Conservation (phyloP, 2,113 vertebrate genomes). For the Tachuris rubrigastra region DNA sequence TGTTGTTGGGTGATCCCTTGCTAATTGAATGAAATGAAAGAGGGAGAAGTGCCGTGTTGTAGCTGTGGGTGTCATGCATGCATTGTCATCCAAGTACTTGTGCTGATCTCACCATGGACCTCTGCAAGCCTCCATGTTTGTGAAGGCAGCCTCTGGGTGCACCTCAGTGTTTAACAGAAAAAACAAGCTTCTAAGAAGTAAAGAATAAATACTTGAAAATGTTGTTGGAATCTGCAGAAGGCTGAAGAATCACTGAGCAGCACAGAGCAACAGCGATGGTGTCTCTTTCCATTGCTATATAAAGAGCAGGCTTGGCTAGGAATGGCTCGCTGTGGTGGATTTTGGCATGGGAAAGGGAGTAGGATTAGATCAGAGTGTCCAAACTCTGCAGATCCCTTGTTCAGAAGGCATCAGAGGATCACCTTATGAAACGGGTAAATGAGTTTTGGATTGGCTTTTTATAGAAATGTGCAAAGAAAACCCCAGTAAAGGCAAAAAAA, state of each 20-base stretch:
- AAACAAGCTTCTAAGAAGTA: not conserved
- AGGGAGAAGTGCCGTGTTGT: not conserved
- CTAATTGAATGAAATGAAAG: not conserved
- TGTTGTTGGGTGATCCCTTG: not conserved
- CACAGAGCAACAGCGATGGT: fast-evolving
- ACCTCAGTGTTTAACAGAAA: not conserved
- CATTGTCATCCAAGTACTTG: fast-evolving
- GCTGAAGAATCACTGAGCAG: not conserved
- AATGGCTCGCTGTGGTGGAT: not conserved
- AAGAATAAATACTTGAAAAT: not conserved
- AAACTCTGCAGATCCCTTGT: not conserved
- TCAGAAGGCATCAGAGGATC: not conserved
- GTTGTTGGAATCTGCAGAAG: not conserved
- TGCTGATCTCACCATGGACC: fast-evolving
- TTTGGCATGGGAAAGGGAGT: not conserved
- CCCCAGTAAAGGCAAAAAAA: not conserved
- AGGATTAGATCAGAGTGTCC: not conserved
- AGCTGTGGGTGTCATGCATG: not conserved
- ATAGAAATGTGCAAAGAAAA: not conserved
- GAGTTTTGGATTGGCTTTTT: not conserved
- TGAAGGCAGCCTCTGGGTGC: not conserved
- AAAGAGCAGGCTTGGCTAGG: not conserved
- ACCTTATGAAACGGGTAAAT: not conserved
- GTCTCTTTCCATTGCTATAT: not conserved
- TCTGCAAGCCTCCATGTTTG: not conserved